phyloP scores from a whole-genome alignment of 2,888 invertebrate genomes.

The Synanthedon tipuliformis region DNA sequence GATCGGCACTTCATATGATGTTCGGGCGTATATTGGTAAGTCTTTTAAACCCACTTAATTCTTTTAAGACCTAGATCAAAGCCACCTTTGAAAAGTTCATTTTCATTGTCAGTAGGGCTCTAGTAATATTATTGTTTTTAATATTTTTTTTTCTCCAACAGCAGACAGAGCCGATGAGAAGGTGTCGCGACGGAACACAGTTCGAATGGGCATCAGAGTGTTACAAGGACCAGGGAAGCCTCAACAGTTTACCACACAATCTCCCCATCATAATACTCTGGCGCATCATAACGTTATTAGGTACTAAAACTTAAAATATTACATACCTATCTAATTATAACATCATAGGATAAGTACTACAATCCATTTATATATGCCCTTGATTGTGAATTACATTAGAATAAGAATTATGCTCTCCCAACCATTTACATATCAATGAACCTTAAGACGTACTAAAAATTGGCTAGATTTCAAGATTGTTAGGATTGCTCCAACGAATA shows the following conservation, averaged over 20 bases:
- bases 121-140: neutral
- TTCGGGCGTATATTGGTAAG: slow-evolving; percentile 87
- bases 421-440: too few relatives aligned
- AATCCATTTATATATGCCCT: too few relatives aligned
- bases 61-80: too few relatives aligned
- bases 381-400: too few relatives aligned
- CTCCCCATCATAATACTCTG: slow-evolving; percentile 30
- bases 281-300: slow-evolving; percentile 50
- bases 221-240: slow-evolving; percentile 74
- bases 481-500: too few relatives aligned
- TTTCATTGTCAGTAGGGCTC: neutral
- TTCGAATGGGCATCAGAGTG: slow-evolving; percentile 88
- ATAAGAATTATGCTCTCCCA: too few relatives aligned
- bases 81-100: neutral
- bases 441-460: too few relatives aligned
- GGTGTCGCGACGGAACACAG: slow-evolving; percentile 80
- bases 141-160: slow-evolving; percentile 33
- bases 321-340: too few relatives aligned
- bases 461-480: too few relatives aligned
- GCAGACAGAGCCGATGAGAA: slow-evolving; percentile 89
- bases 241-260: slow-evolving; percentile 18
- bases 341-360: too few relatives aligned
- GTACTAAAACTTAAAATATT: slow-evolving; percentile 18
- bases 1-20: slow-evolving; percentile 91
- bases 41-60: slow-evolving; percentile 7